Evolutionary conservation across 2,888 invertebrate genomes (phyloP), one percentile per base, ranked within the genome.

Genomic region (Agrotis segetum): DNA sequence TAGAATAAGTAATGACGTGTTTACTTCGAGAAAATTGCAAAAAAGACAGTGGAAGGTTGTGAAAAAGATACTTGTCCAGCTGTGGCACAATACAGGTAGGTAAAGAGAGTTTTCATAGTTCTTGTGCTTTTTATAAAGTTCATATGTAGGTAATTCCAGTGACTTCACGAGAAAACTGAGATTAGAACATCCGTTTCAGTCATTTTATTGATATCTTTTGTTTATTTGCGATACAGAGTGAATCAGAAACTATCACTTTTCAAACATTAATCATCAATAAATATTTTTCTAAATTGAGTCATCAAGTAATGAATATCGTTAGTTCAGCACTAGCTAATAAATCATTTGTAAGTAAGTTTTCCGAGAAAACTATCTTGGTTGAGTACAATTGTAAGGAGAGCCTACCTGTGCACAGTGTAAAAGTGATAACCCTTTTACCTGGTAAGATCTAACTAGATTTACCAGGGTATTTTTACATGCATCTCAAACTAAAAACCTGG

Each of bases 261-360:
- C 17, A 55, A 67, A 68, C 52, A 53, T 49, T 68, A 59, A 29
- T 77, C 64, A 68, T 49, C n/a, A 52, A n/a, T 52, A 55, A 66
- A 16, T 75, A n/a, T 52, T 1, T 19, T 58, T 72, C 16, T 46
- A 2, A 63, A 44, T 50, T 59, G 78, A 68, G 49, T 79, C 80
- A 74, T 58, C 11, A 19, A 34, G 34, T 49, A 13, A n/a, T 55
- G 34, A 9, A 47, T n/a, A 49, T 34, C 0, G 19, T 56, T 4
- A 44, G 16, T 44, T 24, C 56, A 53, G 75, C 24, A 19, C 55
- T 55, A 67, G 17, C 19, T 56, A 7, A 13, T 56, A 46, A 24
- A n/a, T 44, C 13, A 56, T 3, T 21, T 17, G 29, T 9, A 21
- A 49, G 14, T n/a, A 14, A 24, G 7, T 34, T 7, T 64, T 29